Conservation (phyloP, 1,140 invertebrate species). For the Mesaphorura yosii region DNA sequence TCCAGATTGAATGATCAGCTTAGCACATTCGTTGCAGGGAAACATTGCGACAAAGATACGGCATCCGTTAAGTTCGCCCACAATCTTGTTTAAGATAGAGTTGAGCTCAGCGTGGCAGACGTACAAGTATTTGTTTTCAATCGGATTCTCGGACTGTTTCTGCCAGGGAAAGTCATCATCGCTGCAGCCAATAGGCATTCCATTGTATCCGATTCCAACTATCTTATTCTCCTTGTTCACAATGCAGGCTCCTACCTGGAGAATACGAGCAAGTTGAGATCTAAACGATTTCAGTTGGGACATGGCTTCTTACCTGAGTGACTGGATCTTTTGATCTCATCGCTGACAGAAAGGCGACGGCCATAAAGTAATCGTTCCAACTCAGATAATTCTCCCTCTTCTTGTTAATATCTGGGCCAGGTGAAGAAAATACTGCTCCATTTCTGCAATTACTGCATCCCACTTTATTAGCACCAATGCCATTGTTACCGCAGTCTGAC, state of each 20-base stretch:
- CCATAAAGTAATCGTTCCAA: conserved; percentile 95
- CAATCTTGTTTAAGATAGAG: conserved; percentile 86
- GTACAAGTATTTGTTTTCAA: conserved; percentile 72
- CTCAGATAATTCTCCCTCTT: conserved; percentile 49
- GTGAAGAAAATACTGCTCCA: too few relatives aligned
- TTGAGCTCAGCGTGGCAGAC: conserved; percentile 96
- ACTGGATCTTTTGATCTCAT: conserved; percentile 86
- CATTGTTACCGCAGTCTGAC: too few relatives aligned
- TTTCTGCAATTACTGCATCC: background rate
- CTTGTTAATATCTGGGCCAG: conserved; percentile 11
- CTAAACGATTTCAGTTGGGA: background rate
- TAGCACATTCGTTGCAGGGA: conserved; percentile 94
- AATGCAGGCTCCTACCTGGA: conserved; percentile 79
- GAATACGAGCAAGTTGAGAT: too few relatives aligned
- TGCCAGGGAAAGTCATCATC: conserved; percentile 84
- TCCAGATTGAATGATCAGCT: conserved; percentile 91
- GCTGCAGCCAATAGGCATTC: conserved; percentile 75
- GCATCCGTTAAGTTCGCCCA: conserved; percentile 59
- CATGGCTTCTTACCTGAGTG: conserved; percentile 50
- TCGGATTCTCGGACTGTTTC: conserved; percentile 44
- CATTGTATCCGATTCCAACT: conserved; percentile 90
- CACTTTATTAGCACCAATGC: too few relatives aligned
- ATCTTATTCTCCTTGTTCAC: conserved; percentile 80
- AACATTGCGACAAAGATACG: conserved; percentile 77
- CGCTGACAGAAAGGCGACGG: conserved; percentile 65